phyloP scores from a whole-genome alignment of 2,888 invertebrate species.

The Hydroisotoma schaefferi region DNA sequence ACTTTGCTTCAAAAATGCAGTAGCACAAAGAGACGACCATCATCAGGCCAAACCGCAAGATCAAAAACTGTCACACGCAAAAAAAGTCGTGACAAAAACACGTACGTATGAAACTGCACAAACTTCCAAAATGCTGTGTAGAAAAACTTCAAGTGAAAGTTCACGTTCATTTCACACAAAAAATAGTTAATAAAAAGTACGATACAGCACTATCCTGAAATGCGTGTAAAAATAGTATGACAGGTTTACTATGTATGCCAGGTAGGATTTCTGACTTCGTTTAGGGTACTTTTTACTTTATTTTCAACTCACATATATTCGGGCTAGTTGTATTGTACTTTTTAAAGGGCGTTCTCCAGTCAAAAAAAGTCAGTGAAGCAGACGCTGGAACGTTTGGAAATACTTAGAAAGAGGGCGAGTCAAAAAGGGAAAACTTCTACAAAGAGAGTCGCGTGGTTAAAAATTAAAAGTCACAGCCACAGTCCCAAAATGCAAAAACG shows the following conservation, averaged over 20 bases:
- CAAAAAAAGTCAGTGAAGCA: slow-evolving; percentile 7
- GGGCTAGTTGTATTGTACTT: too few species aligned
- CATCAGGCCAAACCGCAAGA: slow-evolving; percentile 5
- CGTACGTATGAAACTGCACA: background rate
- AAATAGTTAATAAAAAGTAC: too few species aligned
- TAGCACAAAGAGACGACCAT: slow-evolving; percentile 1
- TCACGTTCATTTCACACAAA: too few species aligned
- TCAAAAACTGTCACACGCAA: slow-evolving; percentile 4
- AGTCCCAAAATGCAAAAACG: slow-evolving; percentile 15
- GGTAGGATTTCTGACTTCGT: too few species aligned
- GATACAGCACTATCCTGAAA: too few species aligned
- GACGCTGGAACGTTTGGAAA: background rate
- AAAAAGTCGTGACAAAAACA: slow-evolving; percentile 6
- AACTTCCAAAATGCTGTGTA: slow-evolving; percentile 1
- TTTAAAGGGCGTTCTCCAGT: slow-evolving; percentile 5
- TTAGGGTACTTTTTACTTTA: too few species aligned
- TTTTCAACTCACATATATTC: too few species aligned
- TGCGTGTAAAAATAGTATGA: background rate
- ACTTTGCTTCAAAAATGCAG: slow-evolving; percentile 12
- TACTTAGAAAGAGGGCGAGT: background rate
- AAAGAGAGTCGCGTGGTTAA: too few species aligned
- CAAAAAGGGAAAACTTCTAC: background rate
- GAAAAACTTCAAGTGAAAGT: too few species aligned
- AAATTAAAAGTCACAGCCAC: background rate
- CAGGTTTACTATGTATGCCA: too few species aligned